phyloP scores from a whole-genome alignment of 2,888 invertebrate genomes.

The Andrena flavipes region DNA sequence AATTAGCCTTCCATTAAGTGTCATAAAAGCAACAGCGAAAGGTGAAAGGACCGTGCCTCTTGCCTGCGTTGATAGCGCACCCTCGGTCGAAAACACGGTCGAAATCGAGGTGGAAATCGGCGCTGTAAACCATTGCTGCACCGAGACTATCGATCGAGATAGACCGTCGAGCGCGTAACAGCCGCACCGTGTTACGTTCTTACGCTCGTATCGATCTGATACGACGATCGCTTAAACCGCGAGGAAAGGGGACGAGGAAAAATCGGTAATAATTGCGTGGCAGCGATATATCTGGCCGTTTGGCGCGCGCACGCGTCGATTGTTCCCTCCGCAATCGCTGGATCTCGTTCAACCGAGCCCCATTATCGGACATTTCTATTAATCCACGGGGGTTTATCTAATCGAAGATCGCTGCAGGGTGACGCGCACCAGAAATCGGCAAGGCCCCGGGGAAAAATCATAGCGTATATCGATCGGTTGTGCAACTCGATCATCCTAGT shows the following conservation, averaged over 20 bases:
- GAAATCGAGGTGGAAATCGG: background rate
- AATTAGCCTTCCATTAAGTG: conserved; percentile 16
- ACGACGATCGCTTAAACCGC: conserved; percentile 4
- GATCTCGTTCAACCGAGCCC: background rate
- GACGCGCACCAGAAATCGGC: conserved; percentile 5
- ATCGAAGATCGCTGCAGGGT: conserved; percentile 1
- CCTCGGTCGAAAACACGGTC: no score
- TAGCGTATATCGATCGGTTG: conserved; percentile 2
- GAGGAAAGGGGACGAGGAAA: background rate
- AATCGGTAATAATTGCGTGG: background rate
- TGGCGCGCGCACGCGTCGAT: background rate
- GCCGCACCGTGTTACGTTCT: conserved; percentile 12
- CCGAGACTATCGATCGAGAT: background rate
- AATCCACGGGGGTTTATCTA: conserved; percentile 10
- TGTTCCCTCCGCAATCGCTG: background rate
- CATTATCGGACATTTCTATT: conserved; percentile 25
- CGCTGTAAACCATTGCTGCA: background rate
- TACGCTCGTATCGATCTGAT: conserved; percentile 5
- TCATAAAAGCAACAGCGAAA: background rate
- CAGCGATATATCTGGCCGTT: background rate
- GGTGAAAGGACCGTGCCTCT: background rate
- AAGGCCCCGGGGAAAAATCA: background rate
- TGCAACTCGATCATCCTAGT: conserved; percentile 28
- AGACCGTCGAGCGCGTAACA: conserved; percentile 1
- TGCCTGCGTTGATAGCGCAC: no score